Conservation (phyloP, 2,888 invertebrate species). For the Limnephilus rhombicus region DNA sequence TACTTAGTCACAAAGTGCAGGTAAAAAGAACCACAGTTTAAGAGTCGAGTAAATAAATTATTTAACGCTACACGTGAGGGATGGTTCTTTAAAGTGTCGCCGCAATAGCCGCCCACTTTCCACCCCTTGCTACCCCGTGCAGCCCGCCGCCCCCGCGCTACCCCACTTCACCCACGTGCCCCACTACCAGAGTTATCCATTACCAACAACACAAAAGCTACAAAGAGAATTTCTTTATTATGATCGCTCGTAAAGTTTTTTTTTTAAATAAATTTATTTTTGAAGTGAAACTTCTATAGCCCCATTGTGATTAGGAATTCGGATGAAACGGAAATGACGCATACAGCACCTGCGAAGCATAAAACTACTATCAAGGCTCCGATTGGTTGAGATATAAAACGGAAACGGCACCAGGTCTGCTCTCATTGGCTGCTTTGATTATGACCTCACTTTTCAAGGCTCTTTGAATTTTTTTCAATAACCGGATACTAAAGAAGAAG, state of each 20-base stretch:
- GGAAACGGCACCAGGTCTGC: too few species aligned
- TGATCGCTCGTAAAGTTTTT: neutral
- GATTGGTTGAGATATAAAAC: too few species aligned
- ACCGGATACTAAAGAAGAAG: too few species aligned
- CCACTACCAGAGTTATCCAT: neutral
- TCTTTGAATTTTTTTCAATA: neutral
- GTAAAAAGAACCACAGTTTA: too few species aligned
- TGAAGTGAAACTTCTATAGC: too few species aligned
- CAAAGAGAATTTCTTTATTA: neutral
- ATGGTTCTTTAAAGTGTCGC: neutral
- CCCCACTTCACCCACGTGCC: neutral
- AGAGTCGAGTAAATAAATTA: neutral
- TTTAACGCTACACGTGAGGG: neutral
- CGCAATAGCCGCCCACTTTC: slow-evolving; percentile 8
- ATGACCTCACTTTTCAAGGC: too few species aligned
- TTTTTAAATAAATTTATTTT: neutral
- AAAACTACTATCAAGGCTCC: too few species aligned
- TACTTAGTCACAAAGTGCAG: too few species aligned
- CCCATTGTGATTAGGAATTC: too few species aligned
- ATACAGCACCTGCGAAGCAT: too few species aligned
- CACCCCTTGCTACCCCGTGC: neutral
- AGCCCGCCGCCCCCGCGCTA: neutral
- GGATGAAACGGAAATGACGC: too few species aligned
- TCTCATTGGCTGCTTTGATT: too few species aligned
- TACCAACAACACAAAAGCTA: slow-evolving; percentile 22